Conservation (phyloP, 2,888 invertebrate genomes). For the Periphyllus acericola region DNA sequence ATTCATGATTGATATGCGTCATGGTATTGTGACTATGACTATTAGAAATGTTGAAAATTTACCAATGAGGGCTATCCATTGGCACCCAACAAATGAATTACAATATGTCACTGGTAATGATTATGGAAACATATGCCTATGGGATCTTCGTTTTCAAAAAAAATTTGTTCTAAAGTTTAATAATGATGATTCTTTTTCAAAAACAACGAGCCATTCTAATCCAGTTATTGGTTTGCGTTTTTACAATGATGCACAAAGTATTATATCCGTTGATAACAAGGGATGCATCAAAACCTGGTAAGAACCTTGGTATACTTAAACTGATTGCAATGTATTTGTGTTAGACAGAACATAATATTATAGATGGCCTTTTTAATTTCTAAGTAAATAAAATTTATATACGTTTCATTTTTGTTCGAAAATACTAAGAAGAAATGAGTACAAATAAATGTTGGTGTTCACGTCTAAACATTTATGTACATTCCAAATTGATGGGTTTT, state of each 20-base stretch:
- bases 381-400: not conserved
- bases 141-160: conserved; percentile 44
- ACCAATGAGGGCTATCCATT: conserved; percentile 9
- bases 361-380: not conserved
- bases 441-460: too few species aligned
- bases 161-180: conserved; percentile 15
- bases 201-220: not conserved
- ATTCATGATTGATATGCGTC: conserved; percentile 25
- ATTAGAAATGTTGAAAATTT: not conserved
- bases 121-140: conserved; percentile 35
- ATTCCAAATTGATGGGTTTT: too few species aligned
- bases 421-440: not conserved
- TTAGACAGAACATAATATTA: not conserved
- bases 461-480: too few species aligned
- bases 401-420: too few species aligned
- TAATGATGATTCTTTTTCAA: not conserved
- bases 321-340: not conserved
- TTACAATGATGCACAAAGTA: conserved; percentile 36
- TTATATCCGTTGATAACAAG: conserved; percentile 14
- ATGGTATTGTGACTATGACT: conserved; percentile 37
- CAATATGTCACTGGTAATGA: conserved; percentile 39
- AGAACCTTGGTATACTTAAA: not conserved
- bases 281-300: conserved; percentile 45
- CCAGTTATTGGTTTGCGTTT: conserved; percentile 30
- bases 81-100: conserved; percentile 48